phyloP scores from a whole-genome alignment of 1,140 invertebrate species.

The Vanessa atalanta region DNA sequence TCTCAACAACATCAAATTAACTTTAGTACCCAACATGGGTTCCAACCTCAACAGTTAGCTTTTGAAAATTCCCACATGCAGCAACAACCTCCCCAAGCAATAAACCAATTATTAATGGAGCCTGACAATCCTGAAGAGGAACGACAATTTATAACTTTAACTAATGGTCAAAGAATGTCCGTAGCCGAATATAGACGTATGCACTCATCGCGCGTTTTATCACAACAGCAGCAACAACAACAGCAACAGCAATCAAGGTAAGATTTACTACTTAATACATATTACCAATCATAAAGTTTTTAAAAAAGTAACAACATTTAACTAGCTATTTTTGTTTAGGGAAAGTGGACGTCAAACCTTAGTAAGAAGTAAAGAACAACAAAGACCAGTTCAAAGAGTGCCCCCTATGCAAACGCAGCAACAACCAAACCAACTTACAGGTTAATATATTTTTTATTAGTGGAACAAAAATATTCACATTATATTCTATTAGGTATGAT shows the following conservation, averaged over 20 bases:
- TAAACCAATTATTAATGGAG: constrained; percentile 64
- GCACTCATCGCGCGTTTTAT: constrained; percentile 50
- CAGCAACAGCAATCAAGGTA: constrained; percentile 57
- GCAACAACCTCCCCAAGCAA: constrained; percentile 54
- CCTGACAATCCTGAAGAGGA: constrained; percentile 67
- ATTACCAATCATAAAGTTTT: background rate
- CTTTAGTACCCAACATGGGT: constrained; percentile 55
- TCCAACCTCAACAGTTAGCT: constrained; percentile 50
- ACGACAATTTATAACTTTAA: constrained; percentile 65
- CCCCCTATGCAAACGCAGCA: constrained; percentile 69
- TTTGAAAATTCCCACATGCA: constrained; percentile 53
- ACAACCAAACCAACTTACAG: constrained; percentile 50
- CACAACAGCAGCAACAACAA: constrained; percentile 43
- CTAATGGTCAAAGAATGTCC: constrained; percentile 71
- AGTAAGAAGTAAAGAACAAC: constrained; percentile 73
- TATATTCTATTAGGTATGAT: too few species aligned
- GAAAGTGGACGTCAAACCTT: constrained; percentile 70
- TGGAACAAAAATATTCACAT: too few species aligned
- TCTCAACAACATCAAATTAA: constrained; percentile 53
- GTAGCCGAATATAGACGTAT: constrained; percentile 72
- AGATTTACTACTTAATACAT: background rate
- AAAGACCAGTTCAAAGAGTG: constrained; percentile 70
- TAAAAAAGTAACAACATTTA: too few species aligned
- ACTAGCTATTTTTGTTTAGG: constrained; percentile 36
- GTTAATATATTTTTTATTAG: constrained; percentile 37